phyloP scores from a whole-genome alignment of 2,888 invertebrate genomes.

The Xestoiulus laeticollis region DNA sequence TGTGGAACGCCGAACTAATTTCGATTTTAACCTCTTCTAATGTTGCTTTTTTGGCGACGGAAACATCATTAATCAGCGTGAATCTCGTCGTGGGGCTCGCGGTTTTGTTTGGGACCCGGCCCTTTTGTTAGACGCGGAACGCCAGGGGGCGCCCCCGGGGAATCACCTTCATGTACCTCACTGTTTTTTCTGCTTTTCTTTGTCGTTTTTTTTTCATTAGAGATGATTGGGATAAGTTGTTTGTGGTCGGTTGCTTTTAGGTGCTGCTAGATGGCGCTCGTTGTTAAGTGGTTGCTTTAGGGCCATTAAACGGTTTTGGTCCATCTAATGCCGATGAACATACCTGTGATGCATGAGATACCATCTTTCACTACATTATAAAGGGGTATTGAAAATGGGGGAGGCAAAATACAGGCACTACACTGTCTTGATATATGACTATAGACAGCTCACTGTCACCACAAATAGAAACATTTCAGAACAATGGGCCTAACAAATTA shows the following conservation, averaged over 20 bases:
- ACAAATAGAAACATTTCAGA: too few relatives aligned
- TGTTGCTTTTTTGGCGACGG: background rate
- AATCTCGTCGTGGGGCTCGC: background rate
- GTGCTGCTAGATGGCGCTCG: background rate
- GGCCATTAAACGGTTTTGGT: too few relatives aligned
- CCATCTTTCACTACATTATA: too few relatives aligned
- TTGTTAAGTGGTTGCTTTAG: too few relatives aligned
- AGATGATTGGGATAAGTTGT: background rate
- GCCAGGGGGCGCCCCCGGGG: background rate
- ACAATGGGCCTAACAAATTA: too few relatives aligned
- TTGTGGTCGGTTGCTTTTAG: background rate
- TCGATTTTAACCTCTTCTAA: background rate
- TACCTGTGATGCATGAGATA: too few relatives aligned
- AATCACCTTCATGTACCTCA: background rate
- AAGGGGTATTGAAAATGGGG: too few relatives aligned
- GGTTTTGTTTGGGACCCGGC: slow-evolving; percentile 36
- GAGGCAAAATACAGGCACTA: too few relatives aligned
- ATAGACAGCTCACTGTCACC: too few relatives aligned
- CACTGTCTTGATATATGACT: too few relatives aligned
- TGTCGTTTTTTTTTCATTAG: background rate
- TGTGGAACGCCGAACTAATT: slow-evolving; percentile 40
- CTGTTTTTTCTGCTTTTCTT: background rate
- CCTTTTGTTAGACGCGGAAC: background rate
- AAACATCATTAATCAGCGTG: slow-evolving; percentile 27
- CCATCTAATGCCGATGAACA: too few relatives aligned